Evolutionary conservation across 1,140 invertebrate species (phyloP).

Genomic region (Nasonia vitripennis): DNA sequence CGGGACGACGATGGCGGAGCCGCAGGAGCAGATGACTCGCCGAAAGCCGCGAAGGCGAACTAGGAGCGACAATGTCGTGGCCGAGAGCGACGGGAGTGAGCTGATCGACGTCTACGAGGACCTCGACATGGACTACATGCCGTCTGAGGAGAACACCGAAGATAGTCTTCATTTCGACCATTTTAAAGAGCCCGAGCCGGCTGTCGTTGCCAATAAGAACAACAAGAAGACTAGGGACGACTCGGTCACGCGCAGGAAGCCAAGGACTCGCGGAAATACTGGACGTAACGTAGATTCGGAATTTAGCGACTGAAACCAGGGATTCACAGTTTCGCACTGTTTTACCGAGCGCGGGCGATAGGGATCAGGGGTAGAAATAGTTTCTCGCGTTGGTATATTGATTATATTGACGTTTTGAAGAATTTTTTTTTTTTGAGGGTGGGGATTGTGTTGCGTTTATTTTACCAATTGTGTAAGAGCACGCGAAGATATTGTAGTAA

Average conservation of each 20-base stretch:
- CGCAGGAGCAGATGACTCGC: neutral
- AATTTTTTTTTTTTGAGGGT: slow-evolving; percentile 3
- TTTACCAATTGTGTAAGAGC: slow-evolving; percentile 30
- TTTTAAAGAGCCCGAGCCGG: slow-evolving; percentile 59
- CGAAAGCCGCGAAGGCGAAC: slow-evolving; percentile 48
- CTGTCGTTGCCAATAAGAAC: slow-evolving; percentile 17
- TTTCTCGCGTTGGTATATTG: neutral
- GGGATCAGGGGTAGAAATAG: neutral
- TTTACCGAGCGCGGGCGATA: neutral
- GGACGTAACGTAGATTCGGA: slow-evolving; percentile 52
- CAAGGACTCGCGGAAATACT: slow-evolving; percentile 45
- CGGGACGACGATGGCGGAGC: neutral
- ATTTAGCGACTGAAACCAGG: slow-evolving; percentile 55
- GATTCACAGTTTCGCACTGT: neutral
- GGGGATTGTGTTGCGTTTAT: slow-evolving; percentile 11
- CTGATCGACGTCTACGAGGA: slow-evolving; percentile 46
- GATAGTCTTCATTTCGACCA: slow-evolving; percentile 40
- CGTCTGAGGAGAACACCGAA: slow-evolving; percentile 38
- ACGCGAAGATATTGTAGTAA: neutral
- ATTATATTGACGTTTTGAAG: neutral
- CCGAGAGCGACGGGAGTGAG: slow-evolving; percentile 26
- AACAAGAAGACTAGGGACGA: slow-evolving; percentile 45
- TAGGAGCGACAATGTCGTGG: slow-evolving; percentile 50
- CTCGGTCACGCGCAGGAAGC: slow-evolving; percentile 26
- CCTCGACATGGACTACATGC: slow-evolving; percentile 13